These are phyloP conservation scores for Apis dorsata DNA, from an alignment of 1,140 invertebrate genomes.

Conservation along the genomic window DNA sequence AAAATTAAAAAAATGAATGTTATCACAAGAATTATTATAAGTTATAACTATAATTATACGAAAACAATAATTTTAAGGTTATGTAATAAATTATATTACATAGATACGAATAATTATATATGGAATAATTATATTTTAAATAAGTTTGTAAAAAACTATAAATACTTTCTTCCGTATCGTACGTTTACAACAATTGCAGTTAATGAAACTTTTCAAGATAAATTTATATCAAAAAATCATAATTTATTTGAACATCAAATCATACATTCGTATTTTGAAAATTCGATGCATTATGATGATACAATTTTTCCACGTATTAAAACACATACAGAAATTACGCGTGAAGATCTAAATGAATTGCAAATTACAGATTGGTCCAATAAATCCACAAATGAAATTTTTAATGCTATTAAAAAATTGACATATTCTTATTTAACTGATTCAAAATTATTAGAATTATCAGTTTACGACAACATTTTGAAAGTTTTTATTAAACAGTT, in stretches of 20 bases:
- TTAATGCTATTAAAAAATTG: conserved; percentile 72
- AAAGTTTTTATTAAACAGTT: conserved; percentile 72
- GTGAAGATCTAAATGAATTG: conserved; percentile 65
- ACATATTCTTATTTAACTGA: conserved; percentile 72
- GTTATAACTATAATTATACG: neutral
- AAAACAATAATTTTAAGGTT: conserved; percentile 14
- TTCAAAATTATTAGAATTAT: conserved; percentile 65
- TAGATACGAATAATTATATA: neutral
- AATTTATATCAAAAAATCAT: rapidly evolving
- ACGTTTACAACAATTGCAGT: neutral
- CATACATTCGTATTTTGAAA: neutral
- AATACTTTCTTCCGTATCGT: neutral
- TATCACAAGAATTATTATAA: neutral
- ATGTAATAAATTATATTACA: neutral
- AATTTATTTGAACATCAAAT: neutral
- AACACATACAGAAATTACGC: conserved; percentile 34
- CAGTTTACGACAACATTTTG: conserved; percentile 75
- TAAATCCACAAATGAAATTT: conserved; percentile 67
- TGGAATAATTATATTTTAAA: neutral
- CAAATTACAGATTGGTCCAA: conserved; percentile 67
- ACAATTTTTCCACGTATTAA: neutral
- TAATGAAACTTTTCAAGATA: neutral
- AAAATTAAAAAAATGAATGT: neutral
- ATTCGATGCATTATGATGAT: neutral
- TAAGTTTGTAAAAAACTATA: neutral